phyloP scores from a whole-genome alignment of 1,140 invertebrate species.

The Uloborus diversus region DNA sequence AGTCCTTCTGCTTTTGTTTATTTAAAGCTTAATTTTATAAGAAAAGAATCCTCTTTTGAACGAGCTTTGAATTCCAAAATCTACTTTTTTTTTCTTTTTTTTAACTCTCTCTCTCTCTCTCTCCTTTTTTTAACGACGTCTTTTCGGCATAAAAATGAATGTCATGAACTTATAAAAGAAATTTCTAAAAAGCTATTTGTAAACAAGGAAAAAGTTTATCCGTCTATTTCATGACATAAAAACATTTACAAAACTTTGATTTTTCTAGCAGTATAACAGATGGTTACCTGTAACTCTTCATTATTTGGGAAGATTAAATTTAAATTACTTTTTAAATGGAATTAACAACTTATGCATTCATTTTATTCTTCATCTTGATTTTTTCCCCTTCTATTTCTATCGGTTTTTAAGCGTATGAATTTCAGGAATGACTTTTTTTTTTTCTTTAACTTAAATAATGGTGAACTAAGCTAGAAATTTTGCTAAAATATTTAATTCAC shows the following conservation, averaged over 20 bases:
- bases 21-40: slow-evolving; percentile 51
- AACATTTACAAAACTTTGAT: background rate
- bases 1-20: slow-evolving; percentile 41
- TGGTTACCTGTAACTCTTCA: too few species aligned
- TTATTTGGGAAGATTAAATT: too few species aligned
- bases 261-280: too few species aligned
- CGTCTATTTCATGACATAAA: background rate
- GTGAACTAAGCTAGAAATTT: too few species aligned
- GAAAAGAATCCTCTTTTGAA: slow-evolving; percentile 23
- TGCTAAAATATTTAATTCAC: too few species aligned
- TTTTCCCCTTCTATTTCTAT: too few species aligned
- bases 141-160: background rate
- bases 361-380: too few species aligned
- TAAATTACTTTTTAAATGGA: too few species aligned
- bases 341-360: too few species aligned
- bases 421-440: too few species aligned
- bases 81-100: slow-evolving; percentile 13
- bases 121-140: background rate
- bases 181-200: background rate
- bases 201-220: background rate
- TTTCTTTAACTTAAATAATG: too few species aligned
- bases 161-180: background rate
- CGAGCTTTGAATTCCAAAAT: slow-evolving; percentile 35
- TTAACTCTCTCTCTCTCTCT: background rate
- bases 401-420: too few species aligned